A percentile compares a stretch with the other conserved stretches of the same genome.
These are phyloP conservation scores for Pteronotus mesoamericanus DNA, from an alignment of 2,797 vertebrate genomes.

Conservation along the genomic window DNA sequence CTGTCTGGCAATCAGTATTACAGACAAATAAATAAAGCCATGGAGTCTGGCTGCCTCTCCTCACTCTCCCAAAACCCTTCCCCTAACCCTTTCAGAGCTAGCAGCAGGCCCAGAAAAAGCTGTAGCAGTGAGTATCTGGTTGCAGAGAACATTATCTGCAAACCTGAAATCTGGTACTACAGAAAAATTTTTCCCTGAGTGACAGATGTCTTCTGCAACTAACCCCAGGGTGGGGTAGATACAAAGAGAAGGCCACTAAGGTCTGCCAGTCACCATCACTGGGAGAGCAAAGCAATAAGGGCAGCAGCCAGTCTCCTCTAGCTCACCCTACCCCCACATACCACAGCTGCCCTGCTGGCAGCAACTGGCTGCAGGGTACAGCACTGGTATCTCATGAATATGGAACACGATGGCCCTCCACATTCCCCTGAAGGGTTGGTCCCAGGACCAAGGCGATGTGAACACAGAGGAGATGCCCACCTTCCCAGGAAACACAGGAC, in stretches of 20 bases:
- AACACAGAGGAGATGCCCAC: background rate
- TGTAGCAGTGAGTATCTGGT: background rate
- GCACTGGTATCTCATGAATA: background rate
- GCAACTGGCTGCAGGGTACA: background rate
- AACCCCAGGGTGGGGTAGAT: background rate
- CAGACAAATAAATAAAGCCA: background rate
- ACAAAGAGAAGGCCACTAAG: background rate
- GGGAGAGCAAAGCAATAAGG: background rate
- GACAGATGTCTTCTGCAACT: background rate
- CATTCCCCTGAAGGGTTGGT: background rate
- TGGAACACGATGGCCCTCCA: background rate
- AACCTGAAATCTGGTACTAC: background rate
- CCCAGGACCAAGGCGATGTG: background rate
- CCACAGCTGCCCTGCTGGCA: background rate
- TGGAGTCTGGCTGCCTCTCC: background rate
- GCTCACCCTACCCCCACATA: background rate
- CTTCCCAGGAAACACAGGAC: background rate
- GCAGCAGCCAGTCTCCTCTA: background rate
- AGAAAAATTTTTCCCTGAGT: background rate
- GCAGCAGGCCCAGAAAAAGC: background rate
- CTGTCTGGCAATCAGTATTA: background rate
- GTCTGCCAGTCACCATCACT: background rate
- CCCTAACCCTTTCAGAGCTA: too few relatives aligned
- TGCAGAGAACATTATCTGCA: background rate
- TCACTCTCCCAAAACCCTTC: background rate